phyloP scores from a whole-genome alignment of 1,140 invertebrate species.

The Apis dorsata region DNA sequence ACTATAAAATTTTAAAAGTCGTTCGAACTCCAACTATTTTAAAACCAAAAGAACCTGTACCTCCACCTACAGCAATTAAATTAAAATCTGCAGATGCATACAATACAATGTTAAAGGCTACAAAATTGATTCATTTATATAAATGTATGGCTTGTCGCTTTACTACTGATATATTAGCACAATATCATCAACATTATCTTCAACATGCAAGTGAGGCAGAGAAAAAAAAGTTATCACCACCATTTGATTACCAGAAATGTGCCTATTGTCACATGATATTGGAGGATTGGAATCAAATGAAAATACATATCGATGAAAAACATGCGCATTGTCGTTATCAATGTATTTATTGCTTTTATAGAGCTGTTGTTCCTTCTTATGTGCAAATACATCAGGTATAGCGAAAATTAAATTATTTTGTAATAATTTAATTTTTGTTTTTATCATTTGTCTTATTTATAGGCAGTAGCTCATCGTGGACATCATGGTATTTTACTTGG shows the following conservation, averaged over 20 bases:
- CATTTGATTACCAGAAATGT: conserved; percentile 75
- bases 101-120: conserved; percentile 68
- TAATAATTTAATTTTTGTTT: background rate
- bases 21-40: conserved; percentile 33
- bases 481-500: conserved; percentile 54
- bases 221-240: background rate
- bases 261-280: conserved; percentile 75
- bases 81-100: conserved; percentile 69
- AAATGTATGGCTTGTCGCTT: conserved; percentile 83
- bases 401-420: background rate
- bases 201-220: conserved; percentile 66
- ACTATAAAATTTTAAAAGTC: conserved; percentile 66
- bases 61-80: conserved; percentile 48
- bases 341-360: conserved; percentile 83
- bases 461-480: conserved; percentile 51
- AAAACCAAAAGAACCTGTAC: conserved; percentile 52
- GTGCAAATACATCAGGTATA: conserved; percentile 80
- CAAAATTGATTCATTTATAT: conserved; percentile 78
- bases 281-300: conserved; percentile 57
- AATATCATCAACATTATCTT: conserved; percentile 77
- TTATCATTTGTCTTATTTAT: conserved; percentile 2
- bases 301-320: conserved; percentile 76
- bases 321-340: conserved; percentile 81
- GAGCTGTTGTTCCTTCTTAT: conserved; percentile 79
- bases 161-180: conserved; percentile 72